Evolutionary conservation across 2,888 invertebrate genomes (phyloP).

Genomic region (Cinara cedri): DNA sequence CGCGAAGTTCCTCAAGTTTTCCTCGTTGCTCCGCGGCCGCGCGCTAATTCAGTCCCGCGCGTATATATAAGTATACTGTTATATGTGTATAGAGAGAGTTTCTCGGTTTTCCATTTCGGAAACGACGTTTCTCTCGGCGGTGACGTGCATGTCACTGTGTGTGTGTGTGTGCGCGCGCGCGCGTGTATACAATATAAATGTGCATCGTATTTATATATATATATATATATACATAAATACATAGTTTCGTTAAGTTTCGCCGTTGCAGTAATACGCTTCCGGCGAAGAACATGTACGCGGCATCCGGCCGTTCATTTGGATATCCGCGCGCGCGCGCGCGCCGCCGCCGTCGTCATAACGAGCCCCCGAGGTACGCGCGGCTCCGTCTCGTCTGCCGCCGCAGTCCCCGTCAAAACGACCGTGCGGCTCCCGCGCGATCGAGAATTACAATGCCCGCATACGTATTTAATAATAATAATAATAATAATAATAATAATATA

Average conservation of each 20-base stretch:
- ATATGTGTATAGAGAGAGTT: background rate
- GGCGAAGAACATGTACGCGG: conserved; percentile 54
- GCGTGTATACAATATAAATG: too few species aligned
- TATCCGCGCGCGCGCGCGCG: too few species aligned
- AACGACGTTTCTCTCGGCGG: conserved; percentile 52
- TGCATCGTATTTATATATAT: too few species aligned
- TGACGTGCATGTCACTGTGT: conserved; percentile 54
- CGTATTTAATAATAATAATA: too few species aligned
- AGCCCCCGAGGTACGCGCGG: conserved; percentile 46
- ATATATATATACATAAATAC: too few species aligned
- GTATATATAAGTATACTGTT: background rate
- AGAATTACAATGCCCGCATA: background rate
- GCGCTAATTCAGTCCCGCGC: conserved; percentile 12
- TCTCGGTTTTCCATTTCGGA: conserved; percentile 50
- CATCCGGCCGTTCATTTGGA: conserved; percentile 57
- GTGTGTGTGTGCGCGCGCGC: too few species aligned
- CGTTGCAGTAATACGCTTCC: conserved; percentile 42
- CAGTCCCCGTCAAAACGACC: background rate
- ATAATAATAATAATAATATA: background rate
- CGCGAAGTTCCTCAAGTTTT: conserved; percentile 47
- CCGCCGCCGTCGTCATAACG: conserved; percentile 36
- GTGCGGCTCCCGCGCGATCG: background rate
- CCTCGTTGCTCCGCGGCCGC: background rate
- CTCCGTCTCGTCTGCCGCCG: background rate
- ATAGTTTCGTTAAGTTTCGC: conserved; percentile 52